Evolutionary conservation across 1,140 invertebrate genomes (phyloP), one percentile per base, ranked within the genome.

Genomic region (Drosophila teissieri): DNA sequence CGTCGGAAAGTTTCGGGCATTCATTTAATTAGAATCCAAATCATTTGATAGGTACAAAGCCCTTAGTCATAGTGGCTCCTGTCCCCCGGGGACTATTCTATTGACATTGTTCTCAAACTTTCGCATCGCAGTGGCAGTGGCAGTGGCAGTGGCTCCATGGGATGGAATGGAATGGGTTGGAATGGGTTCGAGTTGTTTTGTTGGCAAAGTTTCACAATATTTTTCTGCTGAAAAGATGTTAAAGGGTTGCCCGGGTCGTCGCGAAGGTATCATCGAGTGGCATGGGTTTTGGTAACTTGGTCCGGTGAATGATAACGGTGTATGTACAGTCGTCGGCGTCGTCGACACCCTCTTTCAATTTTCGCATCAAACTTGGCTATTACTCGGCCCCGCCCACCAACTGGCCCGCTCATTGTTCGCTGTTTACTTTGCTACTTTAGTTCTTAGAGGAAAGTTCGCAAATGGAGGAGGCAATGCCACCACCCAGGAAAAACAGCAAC

Each of bases 341-440:
- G 55, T 57, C 65, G 65, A 73, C 69, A 72, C 69, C 69, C 69
- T 73, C 57, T 73, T 73, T 73, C 70, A 73, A 73, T 73, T 73
- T 73, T 53, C 44, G 46, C 70, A 75, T 75, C 48, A 83, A 82
- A 63, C 74, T 80, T 80, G 80, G 80, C 73, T 53, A 81, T 81
- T 76, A 63, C 67, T 63, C 51, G 4, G 15, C 39, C 36, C 36
- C 58, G 7, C 8, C 58, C 60, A n/a, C 60, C 24, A 11, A 27
- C 24, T 15, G 4, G 14, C 63, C 49, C 45, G 57, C 48, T 44
- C 52, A 72, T 72, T 72, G 72, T 73, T 61, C 73, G 15, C 73
- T 83, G 72, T 83, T 83, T 80, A 80, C 80, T 77, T 78, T 78
- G 68, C 73, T 81, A 73, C 77, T 85, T 81, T 70, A 78, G 72